phyloP scores from a whole-genome alignment of 1,140 invertebrate species.

The Meloidogyne floridensis region DNA sequence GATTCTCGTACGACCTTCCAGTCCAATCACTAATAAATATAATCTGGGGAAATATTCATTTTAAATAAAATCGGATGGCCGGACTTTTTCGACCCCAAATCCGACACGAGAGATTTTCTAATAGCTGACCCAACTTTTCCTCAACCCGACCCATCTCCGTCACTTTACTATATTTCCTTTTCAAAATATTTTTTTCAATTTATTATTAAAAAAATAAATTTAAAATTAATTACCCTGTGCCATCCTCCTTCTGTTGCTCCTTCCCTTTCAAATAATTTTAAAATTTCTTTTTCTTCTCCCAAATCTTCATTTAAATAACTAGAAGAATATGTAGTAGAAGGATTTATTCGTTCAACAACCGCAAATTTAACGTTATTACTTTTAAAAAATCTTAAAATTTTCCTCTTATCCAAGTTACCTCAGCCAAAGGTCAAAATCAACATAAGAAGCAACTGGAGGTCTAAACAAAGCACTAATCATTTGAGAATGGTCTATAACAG shows the following conservation, averaged over 20 bases:
- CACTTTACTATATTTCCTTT: background rate
- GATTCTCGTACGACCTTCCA: no score
- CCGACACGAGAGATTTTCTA: no score
- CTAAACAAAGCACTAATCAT: constrained; percentile 31
- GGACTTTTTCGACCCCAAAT: no score
- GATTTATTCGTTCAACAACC: constrained; percentile 23
- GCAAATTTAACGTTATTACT: constrained; percentile 31
- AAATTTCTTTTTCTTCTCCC: background rate
- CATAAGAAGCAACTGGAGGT: constrained; percentile 29
- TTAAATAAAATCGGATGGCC: no score
- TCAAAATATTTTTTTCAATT: constrained; percentile 6
- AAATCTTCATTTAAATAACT: background rate
- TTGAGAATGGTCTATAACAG: background rate
- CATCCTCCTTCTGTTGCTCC: constrained; percentile 28
- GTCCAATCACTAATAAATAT: no score
- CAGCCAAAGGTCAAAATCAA: constrained; percentile 42
- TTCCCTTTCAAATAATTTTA: constrained; percentile 26
- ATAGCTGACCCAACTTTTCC: no score
- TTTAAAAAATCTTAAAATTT: background rate
- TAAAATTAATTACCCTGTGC: constrained; percentile 24
- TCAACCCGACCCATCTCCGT: no score
- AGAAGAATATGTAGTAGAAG: no score
- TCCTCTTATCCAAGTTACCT: constrained; percentile 8
- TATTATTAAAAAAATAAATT: constrained; percentile 5
- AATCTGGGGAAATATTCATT: no score